Evolutionary conservation across 2,888 invertebrate species (phyloP).

Genomic region (Callosobruchus maculatus): DNA sequence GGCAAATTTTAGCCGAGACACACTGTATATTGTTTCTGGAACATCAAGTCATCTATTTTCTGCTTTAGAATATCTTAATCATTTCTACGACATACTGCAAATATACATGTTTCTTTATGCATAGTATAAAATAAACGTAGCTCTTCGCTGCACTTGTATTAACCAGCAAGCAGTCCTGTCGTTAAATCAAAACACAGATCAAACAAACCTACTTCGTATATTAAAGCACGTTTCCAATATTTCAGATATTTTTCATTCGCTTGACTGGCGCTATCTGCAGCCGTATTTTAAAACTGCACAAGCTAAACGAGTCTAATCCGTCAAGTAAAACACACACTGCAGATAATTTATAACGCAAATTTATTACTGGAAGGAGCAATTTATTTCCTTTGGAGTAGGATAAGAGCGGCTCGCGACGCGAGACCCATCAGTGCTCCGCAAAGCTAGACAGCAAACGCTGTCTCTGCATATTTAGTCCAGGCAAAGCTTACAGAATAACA

Average conservation of each 20-base stretch:
- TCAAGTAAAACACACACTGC: background rate
- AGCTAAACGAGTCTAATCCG: background rate
- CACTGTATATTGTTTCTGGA: no score
- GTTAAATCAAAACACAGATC: background rate
- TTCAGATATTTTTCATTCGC: background rate
- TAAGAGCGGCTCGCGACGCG: background rate
- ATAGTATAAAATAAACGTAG: background rate
- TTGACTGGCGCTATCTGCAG: background rate
- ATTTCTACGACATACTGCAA: no score
- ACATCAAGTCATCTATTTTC: no score
- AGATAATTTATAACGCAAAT: background rate
- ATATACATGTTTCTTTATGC: no score
- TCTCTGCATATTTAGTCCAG: background rate
- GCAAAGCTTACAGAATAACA: no score
- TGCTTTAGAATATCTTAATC: no score
- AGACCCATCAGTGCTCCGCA: background rate
- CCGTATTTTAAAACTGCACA: background rate
- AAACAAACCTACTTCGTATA: background rate
- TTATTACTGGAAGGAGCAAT: background rate
- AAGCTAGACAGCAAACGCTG: background rate
- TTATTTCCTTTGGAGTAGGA: background rate
- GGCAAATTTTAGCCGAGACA: no score
- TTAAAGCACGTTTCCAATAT: background rate
- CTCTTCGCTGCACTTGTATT: background rate
- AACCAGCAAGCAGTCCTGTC: background rate